phyloP scores from a whole-genome alignment of 2,888 invertebrate genomes.

The Acholoe squamosa region DNA sequence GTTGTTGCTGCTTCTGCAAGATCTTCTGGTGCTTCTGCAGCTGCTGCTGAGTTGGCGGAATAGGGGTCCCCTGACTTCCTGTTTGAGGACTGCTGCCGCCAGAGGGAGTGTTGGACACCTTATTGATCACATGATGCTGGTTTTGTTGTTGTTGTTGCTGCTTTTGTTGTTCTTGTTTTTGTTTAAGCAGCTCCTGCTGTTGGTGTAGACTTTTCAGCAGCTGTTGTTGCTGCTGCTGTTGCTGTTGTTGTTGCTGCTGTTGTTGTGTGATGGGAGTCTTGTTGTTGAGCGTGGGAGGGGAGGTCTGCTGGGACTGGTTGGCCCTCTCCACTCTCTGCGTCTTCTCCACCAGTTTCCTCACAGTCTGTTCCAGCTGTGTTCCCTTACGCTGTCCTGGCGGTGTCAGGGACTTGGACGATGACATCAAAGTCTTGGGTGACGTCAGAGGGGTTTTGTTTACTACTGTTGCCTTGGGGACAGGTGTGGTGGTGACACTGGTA shows the following conservation, averaged over 20 bases:
- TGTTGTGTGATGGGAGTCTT: not conserved
- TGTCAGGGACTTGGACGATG: slow-evolving; percentile 18
- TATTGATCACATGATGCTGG: not conserved
- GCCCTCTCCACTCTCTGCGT: slow-evolving; percentile 44
- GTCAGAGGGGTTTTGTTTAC: not conserved
- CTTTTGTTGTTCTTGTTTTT: not conserved
- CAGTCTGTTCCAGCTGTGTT: slow-evolving; percentile 42
- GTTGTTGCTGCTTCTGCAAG: slow-evolving; percentile 41
- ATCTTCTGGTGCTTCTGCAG: not conserved
- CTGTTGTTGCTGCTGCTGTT: slow-evolving; percentile 15
- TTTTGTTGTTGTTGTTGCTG: slow-evolving; percentile 3
- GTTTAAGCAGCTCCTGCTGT: not conserved
- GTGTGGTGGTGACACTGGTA: not conserved
- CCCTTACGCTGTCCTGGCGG: slow-evolving; percentile 39
- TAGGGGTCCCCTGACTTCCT: not conserved
- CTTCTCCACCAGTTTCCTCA: slow-evolving; percentile 32
- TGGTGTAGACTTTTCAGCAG: not conserved
- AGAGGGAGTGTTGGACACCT: not conserved
- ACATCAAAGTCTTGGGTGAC: slow-evolving; percentile 22
- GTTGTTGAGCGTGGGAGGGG: slow-evolving; percentile 10
- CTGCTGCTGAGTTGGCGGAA: not conserved
- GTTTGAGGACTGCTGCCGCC: not conserved
- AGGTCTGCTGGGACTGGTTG: slow-evolving; percentile 56
- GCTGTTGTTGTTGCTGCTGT: slow-evolving; percentile 8
- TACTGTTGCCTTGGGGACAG: not conserved